These are phyloP conservation scores for Ageneiosus marmoratus DNA, from an alignment of 2,113 vertebrate genomes.

Conservation along the genomic window DNA sequence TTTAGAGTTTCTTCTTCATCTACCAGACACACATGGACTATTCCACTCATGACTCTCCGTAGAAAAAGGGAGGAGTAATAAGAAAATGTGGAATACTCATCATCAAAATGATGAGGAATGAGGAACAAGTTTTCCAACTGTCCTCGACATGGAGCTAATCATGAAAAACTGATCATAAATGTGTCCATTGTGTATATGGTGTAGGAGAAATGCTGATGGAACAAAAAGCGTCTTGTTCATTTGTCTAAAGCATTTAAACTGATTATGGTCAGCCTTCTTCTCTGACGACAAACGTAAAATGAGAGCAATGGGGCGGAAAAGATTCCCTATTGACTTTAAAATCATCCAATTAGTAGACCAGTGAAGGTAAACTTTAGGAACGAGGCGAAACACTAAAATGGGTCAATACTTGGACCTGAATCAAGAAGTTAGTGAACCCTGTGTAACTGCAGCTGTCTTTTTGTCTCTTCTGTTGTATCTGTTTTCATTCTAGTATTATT, in stretches of 20 bases:
- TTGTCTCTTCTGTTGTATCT: neutral
- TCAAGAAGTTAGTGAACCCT: slow-evolving; percentile 9
- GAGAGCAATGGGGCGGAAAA: neutral
- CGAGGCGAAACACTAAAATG: slow-evolving; percentile 2
- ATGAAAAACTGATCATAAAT: neutral
- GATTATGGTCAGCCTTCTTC: neutral
- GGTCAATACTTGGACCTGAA: slow-evolving; percentile 30
- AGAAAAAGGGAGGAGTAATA: neutral
- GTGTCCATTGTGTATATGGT: neutral
- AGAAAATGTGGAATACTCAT: neutral
- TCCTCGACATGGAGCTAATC: neutral
- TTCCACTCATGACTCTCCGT: neutral
- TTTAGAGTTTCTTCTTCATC: neutral
- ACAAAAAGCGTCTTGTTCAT: neutral
- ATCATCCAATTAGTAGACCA: slow-evolving; percentile 20
- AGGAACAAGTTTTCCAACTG: neutral
- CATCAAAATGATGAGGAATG: neutral
- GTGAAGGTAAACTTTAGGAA: slow-evolving; percentile 20
- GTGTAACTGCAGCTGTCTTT: neutral
- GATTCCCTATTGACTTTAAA: slow-evolving; percentile 14
- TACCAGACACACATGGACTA: neutral
- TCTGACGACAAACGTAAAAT: neutral
- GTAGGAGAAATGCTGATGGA: neutral
- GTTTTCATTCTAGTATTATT: slow-evolving; percentile 11
- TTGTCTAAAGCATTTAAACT: neutral